These are phyloP conservation scores for Cricetomys ansorgei DNA, from an alignment of 2,113 vertebrate genomes.

Conservation along the genomic window DNA sequence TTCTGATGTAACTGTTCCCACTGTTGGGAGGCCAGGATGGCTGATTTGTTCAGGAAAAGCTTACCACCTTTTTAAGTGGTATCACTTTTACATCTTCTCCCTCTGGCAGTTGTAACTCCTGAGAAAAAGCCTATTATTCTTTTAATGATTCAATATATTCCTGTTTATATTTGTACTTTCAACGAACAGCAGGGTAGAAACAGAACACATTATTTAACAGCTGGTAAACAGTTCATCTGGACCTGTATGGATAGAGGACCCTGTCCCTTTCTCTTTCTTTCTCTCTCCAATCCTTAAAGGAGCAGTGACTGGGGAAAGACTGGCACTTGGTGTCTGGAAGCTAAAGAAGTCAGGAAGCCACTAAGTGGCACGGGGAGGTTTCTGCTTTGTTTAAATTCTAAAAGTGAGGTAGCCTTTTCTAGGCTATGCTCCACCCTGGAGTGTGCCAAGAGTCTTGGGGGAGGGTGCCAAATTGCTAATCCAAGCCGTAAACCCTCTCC, in stretches of 20 bases:
- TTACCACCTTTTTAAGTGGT: constrained; percentile 50
- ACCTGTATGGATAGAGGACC: background rate
- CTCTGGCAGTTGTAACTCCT: background rate
- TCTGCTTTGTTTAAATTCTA: constrained; percentile 70
- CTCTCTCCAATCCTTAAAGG: background rate
- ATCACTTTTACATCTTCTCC: background rate
- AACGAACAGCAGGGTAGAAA: constrained; percentile 15
- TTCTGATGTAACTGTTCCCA: background rate
- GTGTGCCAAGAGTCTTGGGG: constrained; percentile 51
- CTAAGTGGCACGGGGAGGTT: background rate
- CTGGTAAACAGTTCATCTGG: constrained; percentile 31
- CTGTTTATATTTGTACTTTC: constrained; percentile 13
- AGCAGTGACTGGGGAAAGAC: constrained; percentile 1
- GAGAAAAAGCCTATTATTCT: constrained; percentile 48
- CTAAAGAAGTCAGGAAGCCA: constrained; percentile 8
- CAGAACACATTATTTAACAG: constrained; percentile 7
- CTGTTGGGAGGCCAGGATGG: background rate
- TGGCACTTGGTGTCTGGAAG: background rate
- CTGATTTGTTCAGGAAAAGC: constrained; percentile 43
- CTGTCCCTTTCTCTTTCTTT: background rate
- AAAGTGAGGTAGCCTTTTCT: constrained; percentile 67
- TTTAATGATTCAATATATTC: constrained; percentile 17
- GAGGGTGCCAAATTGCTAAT: constrained; percentile 43
- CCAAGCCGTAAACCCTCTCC: background rate
- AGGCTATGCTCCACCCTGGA: background rate